phyloP scores from a whole-genome alignment of 2,888 invertebrate species.

The Andrena chrysosceles region DNA sequence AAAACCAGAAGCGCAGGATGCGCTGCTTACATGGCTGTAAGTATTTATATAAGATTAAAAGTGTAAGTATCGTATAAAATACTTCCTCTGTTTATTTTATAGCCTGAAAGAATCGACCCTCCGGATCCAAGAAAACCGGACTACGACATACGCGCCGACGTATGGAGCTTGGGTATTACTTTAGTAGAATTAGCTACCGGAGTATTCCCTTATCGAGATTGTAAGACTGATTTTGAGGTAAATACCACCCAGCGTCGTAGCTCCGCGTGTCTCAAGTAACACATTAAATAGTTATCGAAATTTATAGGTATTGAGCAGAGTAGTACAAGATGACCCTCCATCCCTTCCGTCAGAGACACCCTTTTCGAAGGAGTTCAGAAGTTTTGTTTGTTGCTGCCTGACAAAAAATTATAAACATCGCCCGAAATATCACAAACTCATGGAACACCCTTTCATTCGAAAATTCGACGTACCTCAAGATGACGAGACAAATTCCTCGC shows the following conservation, averaged over 20 bases:
- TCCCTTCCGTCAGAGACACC: slow-evolving; percentile 91
- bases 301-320: slow-evolving; percentile 86
- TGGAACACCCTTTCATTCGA: slow-evolving; percentile 95
- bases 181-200: slow-evolving; percentile 98
- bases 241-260: neutral
- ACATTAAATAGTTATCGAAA: slow-evolving; percentile 22
- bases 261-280: neutral
- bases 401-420: slow-evolving; percentile 97
- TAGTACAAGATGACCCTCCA: slow-evolving; percentile 96
- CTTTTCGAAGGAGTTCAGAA: slow-evolving; percentile 94
- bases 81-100: slow-evolving; percentile 69
- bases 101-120: slow-evolving; percentile 99
- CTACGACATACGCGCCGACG: slow-evolving; percentile 99
- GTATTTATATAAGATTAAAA: slow-evolving; percentile 77
- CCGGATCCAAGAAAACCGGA: slow-evolving; percentile 96
- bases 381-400: slow-evolving; percentile 96
- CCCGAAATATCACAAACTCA: slow-evolving; percentile 96
- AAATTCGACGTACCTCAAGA: slow-evolving; percentile 87
- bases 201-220: slow-evolving; percentile 96
- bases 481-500: slow-evolving; percentile 73
- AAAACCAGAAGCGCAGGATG: slow-evolving; percentile 98
- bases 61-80: neutral
- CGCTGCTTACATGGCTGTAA: slow-evolving; percentile 99
- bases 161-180: slow-evolving; percentile 99
- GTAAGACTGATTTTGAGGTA: slow-evolving; percentile 99